These are phyloP conservation scores for Falco concolor DNA, from an alignment of 2,797 vertebrate genomes.

Conservation along the genomic window DNA sequence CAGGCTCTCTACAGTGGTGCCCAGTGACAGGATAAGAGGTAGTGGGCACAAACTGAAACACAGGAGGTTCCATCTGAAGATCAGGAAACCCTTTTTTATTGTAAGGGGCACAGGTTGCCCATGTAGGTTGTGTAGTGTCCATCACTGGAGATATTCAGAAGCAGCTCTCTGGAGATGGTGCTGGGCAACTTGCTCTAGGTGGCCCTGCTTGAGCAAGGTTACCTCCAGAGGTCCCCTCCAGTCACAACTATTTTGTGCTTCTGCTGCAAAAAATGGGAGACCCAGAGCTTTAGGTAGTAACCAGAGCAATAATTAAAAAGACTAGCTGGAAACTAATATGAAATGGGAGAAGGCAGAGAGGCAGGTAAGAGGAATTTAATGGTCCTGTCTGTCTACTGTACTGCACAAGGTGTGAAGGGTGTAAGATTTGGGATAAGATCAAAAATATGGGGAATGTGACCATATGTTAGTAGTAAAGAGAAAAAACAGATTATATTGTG, in stretches of 20 bases:
- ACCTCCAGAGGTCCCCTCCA: neutral
- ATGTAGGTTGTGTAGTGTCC: neutral
- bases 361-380: neutral
- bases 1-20: neutral
- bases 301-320: neutral
- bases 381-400: neutral
- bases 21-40: neutral
- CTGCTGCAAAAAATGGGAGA: neutral
- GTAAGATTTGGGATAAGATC: neutral
- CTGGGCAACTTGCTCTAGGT: neutral
- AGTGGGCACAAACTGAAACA: neutral
- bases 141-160: neutral
- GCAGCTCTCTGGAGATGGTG: neutral
- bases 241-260: neutral
- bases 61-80: neutral
- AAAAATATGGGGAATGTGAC: neutral
- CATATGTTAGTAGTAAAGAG: rapidly evolving
- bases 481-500: neutral
- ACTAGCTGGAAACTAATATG: neutral
- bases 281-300: neutral
- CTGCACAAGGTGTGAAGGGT: neutral
- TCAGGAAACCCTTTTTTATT: neutral
- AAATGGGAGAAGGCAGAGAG: neutral
- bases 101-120: neutral
- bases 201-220: neutral